Base-by-base conservation (phyloP, 2,888 invertebrate species). In the Coronaproctus castanopsis region DNA sequence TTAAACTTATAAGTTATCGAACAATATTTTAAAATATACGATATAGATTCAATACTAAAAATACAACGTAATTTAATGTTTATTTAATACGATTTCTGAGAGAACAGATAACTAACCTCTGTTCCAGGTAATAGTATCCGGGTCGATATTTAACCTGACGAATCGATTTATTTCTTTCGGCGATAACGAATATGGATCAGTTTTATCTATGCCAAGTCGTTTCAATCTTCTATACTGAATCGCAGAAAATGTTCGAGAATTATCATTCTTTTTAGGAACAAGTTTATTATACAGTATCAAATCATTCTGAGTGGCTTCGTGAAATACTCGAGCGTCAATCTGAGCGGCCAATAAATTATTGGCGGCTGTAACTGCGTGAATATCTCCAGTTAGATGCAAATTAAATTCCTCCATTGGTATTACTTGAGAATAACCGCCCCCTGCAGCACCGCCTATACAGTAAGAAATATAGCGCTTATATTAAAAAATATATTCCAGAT, bases 401-500 rank as follows among this genome's bases (percentile, higher is more conserved):
- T 98, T 98, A 73, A 98, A 97, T 68, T 98, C 97, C 73, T 98
- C 97, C 98, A 98, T 98, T 0, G 98, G 98, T 65, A 98, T 96
- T 0, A 90, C 87, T 77, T 88, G 87, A 0, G 97, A 86, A 71
- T 96, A 97, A 2, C 97, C 97, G 20, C 97, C 98, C 1, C 98
- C 98, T 5, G 98, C 97, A 1, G 97, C 98, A 23, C 97, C 97
- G 56, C 93, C 82, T 80, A 59, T 21, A 20, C 36, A 36, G 36
- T 36, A 36, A 36, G 8, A n/a, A 2, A 59, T 24, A 1, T 24
- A 20, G 21, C 18, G 3, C 50, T 49, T 8, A 49, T 3, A 52
- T n/a, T 52, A 3, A 20, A 55, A 22, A 21, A 56, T 19, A 56
- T 22, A 36, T 21, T 10, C n/a, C n/a, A n/a, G n/a, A n/a, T n/a